Evolutionary conservation across 1,140 invertebrate genomes (phyloP).

Genomic region (Wasmannia auropunctata): DNA sequence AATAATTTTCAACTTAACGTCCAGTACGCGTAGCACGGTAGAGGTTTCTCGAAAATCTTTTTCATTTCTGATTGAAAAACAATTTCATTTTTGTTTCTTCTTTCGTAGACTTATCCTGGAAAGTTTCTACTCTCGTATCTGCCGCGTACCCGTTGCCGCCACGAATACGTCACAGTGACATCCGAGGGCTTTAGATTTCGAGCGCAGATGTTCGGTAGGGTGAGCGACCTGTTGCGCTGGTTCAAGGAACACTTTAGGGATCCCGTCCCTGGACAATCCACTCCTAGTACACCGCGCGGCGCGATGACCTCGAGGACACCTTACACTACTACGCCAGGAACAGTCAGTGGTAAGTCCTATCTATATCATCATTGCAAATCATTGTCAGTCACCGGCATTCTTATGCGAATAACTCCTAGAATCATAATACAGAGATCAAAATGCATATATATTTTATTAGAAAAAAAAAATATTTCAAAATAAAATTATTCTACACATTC

Average conservation of each 20-base stretch:
- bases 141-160: conserved; percentile 92
- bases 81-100: conserved; percentile 38
- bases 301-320: conserved; percentile 88
- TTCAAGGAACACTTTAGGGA: conserved; percentile 99
- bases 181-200: conserved; percentile 97
- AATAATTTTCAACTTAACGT: conserved; percentile 11
- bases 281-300: conserved; percentile 90
- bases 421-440: not conserved
- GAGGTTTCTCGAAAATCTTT: conserved; percentile 8
- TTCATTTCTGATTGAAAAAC: conserved; percentile 6
- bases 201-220: conserved; percentile 93
- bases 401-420: not conserved
- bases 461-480: not conserved
- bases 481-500: not conserved
- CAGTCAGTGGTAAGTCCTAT: conserved; percentile 75
- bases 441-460: not conserved
- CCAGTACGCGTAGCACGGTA: not conserved
- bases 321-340: conserved; percentile 89
- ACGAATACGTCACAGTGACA: conserved; percentile 96
- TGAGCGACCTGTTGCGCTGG: conserved; percentile 95
- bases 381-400: not conserved
- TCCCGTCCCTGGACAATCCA: conserved; percentile 90
- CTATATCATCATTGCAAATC: not conserved
- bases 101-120: conserved; percentile 93
- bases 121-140: conserved; percentile 98